Evolutionary conservation across 2,113 vertebrate genomes (phyloP).

Genomic region (Sciurus niger): DNA sequence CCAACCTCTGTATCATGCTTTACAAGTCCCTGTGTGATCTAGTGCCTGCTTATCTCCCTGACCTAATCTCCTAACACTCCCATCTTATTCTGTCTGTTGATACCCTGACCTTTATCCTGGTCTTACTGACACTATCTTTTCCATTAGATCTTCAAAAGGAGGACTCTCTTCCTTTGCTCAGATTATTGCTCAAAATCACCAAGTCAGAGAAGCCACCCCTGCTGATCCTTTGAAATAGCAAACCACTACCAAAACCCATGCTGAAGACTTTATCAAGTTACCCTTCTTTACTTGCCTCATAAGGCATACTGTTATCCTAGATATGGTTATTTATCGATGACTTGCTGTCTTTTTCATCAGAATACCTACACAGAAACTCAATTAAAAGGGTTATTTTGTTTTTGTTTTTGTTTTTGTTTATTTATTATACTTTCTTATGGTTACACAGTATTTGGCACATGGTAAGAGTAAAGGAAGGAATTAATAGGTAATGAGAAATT

Average conservation of each 20-base stretch:
- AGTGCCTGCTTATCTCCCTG: not conserved
- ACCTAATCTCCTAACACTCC: not conserved
- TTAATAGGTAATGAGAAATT: constrained; percentile 12
- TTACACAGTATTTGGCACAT: not conserved
- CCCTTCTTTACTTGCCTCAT: not conserved
- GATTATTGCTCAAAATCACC: not conserved
- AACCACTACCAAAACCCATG: not conserved
- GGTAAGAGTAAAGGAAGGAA: not conserved
- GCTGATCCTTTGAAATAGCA: not conserved
- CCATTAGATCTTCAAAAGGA: not conserved
- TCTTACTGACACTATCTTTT: not conserved
- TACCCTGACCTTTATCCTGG: not conserved
- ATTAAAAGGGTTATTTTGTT: not conserved
- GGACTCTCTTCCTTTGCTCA: not conserved
- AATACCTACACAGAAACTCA: not conserved
- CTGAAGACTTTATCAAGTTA: not conserved
- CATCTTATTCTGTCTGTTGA: not conserved
- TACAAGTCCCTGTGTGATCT: not conserved
- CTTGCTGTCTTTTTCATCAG: not conserved
- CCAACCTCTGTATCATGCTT: constrained; percentile 15
- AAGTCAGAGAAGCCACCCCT: not conserved
- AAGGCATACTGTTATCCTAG: not conserved
- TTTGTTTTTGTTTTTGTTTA: not conserved
- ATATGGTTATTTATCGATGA: not conserved
- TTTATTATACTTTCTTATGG: not conserved